phyloP scores from a whole-genome alignment of 2,797 vertebrate species.

The Sus cebifrons region DNA sequence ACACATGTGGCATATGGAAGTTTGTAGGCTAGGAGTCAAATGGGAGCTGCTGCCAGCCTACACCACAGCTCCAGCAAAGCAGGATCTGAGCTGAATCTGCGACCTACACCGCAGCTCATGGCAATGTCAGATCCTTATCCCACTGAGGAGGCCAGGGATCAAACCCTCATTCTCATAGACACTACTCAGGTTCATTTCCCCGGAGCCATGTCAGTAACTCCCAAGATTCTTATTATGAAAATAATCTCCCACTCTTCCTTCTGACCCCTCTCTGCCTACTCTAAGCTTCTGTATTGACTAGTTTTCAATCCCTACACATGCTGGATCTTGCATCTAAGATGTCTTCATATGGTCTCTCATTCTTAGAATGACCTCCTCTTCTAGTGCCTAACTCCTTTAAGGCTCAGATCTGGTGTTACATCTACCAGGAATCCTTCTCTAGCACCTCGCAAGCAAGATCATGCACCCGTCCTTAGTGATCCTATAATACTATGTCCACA shows the following conservation, averaged over 20 bases:
- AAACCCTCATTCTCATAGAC: too few species aligned
- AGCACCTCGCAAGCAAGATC: background rate
- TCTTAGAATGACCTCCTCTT: background rate
- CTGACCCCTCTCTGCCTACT: background rate
- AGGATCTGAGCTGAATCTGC: too few species aligned
- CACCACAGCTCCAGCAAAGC: too few species aligned
- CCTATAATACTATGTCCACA: background rate
- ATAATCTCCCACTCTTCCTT: background rate
- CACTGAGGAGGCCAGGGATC: too few species aligned
- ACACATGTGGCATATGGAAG: too few species aligned
- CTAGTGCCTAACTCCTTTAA: constrained; percentile 41
- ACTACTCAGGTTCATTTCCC: too few species aligned
- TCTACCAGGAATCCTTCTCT: background rate
- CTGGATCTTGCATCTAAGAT: background rate
- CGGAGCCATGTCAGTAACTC: too few species aligned
- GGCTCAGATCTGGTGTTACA: background rate
- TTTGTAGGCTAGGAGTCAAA: too few species aligned
- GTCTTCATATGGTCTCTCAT: background rate
- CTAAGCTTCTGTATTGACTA: background rate
- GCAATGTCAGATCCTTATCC: too few species aligned
- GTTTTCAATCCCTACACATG: background rate
- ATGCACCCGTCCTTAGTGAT: background rate
- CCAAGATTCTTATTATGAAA: background rate
- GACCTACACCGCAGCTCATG: too few species aligned
- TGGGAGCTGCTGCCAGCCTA: too few species aligned